Percentiles rank a stretch among this genome's conserved stretches.
These are phyloP conservation scores for Pangasius larnaudii DNA, from an alignment of 2,797 vertebrate species.

Conservation along the genomic window DNA sequence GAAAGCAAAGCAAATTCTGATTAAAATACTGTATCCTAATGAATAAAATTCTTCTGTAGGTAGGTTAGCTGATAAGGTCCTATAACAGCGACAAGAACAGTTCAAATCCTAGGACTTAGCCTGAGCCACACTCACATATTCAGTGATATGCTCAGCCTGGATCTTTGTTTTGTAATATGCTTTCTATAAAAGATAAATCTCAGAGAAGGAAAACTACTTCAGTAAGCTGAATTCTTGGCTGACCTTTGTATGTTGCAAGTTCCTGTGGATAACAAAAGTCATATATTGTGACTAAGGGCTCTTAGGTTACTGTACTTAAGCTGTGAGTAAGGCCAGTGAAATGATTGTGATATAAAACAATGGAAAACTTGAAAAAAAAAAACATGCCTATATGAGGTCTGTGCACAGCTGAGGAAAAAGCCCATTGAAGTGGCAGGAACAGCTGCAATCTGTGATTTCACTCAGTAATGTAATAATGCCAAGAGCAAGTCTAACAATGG, in stretches of 20 bases:
- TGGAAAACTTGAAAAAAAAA: neutral
- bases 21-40: neutral
- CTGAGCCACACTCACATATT: neutral
- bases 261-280: neutral
- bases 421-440: slow-evolving; percentile 15
- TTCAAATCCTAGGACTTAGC: neutral
- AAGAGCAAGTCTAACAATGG: slow-evolving; percentile 13
- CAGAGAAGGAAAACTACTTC: neutral
- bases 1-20: neutral
- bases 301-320: neutral
- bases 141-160: neutral
- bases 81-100: neutral
- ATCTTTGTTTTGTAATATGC: neutral
- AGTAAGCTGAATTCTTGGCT: neutral
- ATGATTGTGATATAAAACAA: slow-evolving; percentile 30
- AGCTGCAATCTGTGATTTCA: slow-evolving; percentile 14
- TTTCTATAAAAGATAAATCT: neutral
- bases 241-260: slow-evolving; percentile 3
- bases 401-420: slow-evolving; percentile 29
- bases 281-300: slow-evolving; percentile 1
- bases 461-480: slow-evolving; percentile 6
- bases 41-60: neutral
- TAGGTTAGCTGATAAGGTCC: neutral
- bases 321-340: neutral
- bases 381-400: slow-evolving; percentile 3